Base-by-base conservation (phyloP, 2,797 vertebrate genomes). In the Hippoglossus hippoglossus region DNA sequence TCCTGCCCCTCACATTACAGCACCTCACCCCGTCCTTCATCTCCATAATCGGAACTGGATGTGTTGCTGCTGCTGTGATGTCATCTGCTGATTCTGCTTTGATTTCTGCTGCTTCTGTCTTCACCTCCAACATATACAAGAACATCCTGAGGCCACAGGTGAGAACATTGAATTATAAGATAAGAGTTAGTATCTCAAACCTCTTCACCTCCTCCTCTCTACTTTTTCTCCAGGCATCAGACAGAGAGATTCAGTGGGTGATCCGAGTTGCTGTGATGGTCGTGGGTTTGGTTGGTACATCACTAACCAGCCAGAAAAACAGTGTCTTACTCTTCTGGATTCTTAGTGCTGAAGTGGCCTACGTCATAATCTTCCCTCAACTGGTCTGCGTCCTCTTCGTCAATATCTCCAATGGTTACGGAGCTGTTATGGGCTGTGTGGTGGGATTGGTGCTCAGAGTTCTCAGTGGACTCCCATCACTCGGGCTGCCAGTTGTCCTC, bases 351-450 rank as follows among this genome's bases (percentile, higher is more conserved):
- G 93, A 95, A 47, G 31, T 94, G 47, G 60, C 90, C 22, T 94
- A 95, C 0, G 22, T 82, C 0, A 1, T 95, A 3, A 63, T 94
- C 13, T 93, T 94, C 55, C 90, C 94, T 19, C 94, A 95, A 63
- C 83, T 95, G 0, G 49, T 92, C 56, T 95, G 94, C 0, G 78
- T 89, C 4, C 89, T 95, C 25, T 95, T 94, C 1, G 5, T 76
- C 67, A 76, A 81, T 9, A 39, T 73, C 62, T 90, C 89, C 0
- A 94, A 95, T 16, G 71, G 72, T 18, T 95, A 94, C 0, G 92
- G 94, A 0, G 71, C 77, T n/a, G 2, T 79, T 0, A 15, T 56
- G 19, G 83, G 86, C 24, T 67, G 11, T 0, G 3, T 75, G 7
- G 19, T 65, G 2, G 83, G 85, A 5, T 1, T 62, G 0, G 2